Evolutionary conservation across 2,888 invertebrate genomes (phyloP).

Genomic region (Callosobruchus maculatus): DNA sequence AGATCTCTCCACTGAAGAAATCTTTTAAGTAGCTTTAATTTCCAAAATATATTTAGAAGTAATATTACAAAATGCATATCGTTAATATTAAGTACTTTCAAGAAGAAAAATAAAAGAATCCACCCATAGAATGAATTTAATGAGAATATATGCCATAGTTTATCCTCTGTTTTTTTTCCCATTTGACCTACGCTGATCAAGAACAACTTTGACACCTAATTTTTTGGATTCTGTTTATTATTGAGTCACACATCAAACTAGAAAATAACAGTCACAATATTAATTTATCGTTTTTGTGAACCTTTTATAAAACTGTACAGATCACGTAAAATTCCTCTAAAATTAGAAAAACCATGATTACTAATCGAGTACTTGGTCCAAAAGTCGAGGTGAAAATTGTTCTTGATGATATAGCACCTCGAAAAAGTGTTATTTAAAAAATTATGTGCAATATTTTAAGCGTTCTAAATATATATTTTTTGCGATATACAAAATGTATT

Average conservation of each 20-base stretch:
- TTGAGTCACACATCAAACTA: too few species aligned
- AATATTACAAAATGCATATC: slow-evolving; percentile 45
- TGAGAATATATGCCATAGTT: slow-evolving; percentile 29
- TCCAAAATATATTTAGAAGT: slow-evolving; percentile 36
- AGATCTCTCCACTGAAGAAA: slow-evolving; percentile 26
- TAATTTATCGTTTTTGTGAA: too few species aligned
- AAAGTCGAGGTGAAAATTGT: not conserved
- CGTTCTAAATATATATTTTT: slow-evolving; percentile 39
- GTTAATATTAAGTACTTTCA: slow-evolving; percentile 40
- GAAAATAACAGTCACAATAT: too few species aligned
- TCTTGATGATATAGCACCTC: slow-evolving; percentile 4
- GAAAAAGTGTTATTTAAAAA: slow-evolving; percentile 24
- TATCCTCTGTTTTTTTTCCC: slow-evolving; percentile 6
- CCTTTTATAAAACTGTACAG: too few species aligned
- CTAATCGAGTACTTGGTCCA: not conserved
- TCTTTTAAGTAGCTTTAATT: slow-evolving; percentile 40
- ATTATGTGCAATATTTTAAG: slow-evolving; percentile 45
- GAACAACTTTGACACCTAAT: not conserved
- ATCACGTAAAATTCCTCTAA: too few species aligned
- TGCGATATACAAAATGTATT: slow-evolving; percentile 42
- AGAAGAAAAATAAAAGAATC: slow-evolving; percentile 33
- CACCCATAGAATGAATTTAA: slow-evolving; percentile 35
- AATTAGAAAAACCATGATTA: too few species aligned
- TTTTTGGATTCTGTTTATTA: not conserved
- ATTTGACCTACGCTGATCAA: not conserved